Conservation (phyloP, 2,113 vertebrate species). For the Syngnathus typhle region DNA sequence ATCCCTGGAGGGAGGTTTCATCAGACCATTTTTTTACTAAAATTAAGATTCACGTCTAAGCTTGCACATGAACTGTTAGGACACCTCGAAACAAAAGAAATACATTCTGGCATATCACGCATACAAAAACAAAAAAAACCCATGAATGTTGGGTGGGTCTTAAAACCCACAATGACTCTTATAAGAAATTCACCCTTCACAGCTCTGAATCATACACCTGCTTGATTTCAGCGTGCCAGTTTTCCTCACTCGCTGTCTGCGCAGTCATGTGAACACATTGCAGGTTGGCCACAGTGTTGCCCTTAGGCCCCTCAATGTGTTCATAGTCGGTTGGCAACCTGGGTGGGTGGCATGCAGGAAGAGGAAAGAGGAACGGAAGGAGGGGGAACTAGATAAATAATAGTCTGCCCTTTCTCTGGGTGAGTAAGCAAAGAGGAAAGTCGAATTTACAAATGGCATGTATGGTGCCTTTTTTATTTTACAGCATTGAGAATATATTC, state of each 20-base stretch:
- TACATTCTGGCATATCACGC: constrained; percentile 12
- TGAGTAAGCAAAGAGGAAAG: constrained; percentile 54
- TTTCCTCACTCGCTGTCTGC: constrained; percentile 65
- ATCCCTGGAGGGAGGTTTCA: too few relatives aligned
- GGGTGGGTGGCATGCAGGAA: constrained; percentile 37
- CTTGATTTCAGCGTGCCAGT: constrained; percentile 73
- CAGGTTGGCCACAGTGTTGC: constrained; percentile 73
- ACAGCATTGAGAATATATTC: constrained; percentile 32
- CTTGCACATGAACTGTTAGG: not conserved
- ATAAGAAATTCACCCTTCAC: constrained; percentile 72
- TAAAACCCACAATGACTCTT: constrained; percentile 62
- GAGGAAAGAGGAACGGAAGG: constrained; percentile 28
- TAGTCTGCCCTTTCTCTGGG: constrained; percentile 59
- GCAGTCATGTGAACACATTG: constrained; percentile 72
- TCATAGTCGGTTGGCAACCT: constrained; percentile 58
- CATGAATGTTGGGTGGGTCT: constrained; percentile 62
- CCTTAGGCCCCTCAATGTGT: constrained; percentile 76
- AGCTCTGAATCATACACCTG: constrained; percentile 77
- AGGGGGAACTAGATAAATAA: constrained; percentile 64
- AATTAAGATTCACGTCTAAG: not conserved
- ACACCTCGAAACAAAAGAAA: constrained; percentile 24
- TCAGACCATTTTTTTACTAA: too few relatives aligned
- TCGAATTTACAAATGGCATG: constrained; percentile 48
- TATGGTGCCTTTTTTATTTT: constrained; percentile 54
- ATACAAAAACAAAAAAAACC: constrained; percentile 31